These are phyloP conservation scores for Aphidius colemani DNA, from an alignment of 2,888 invertebrate species.

Conservation along the genomic window DNA sequence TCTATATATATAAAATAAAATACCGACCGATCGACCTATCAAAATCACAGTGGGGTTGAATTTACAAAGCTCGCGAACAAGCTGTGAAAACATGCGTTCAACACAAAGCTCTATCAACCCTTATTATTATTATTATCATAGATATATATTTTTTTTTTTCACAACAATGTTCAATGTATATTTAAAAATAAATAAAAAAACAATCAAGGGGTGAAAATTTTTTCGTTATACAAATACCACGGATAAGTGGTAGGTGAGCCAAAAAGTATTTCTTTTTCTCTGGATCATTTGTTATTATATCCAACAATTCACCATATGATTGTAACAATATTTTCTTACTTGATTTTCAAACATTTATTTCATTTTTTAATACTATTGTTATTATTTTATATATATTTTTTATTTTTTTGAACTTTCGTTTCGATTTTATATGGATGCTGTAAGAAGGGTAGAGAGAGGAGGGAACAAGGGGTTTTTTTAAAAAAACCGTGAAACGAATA, in stretches of 20 bases:
- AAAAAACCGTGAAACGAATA: slow-evolving; percentile 54
- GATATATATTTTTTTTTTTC: slow-evolving; percentile 8
- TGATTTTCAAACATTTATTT: slow-evolving; percentile 18
- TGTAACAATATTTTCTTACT: slow-evolving; percentile 1
- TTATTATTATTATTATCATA: not conserved
- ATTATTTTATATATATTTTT: slow-evolving; percentile 44
- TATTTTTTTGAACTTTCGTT: slow-evolving; percentile 31
- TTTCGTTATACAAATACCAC: too few species aligned
- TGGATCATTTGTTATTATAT: too few species aligned
- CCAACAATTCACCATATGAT: too few species aligned
- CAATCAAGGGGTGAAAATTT: not conserved
- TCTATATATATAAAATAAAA: too few species aligned
- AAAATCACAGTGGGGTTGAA: slow-evolving; percentile 27
- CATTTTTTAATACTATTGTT: slow-evolving; percentile 32
- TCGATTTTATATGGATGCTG: slow-evolving; percentile 39
- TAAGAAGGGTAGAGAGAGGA: too few species aligned
- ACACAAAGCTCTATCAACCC: not conserved
- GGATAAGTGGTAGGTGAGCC: too few species aligned
- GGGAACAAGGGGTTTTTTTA: too few species aligned
- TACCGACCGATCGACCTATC: too few species aligned
- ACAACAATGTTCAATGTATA: slow-evolving; percentile 1
- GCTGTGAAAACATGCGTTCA: slow-evolving; percentile 35
- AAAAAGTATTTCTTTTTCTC: too few species aligned
- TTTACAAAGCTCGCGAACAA: slow-evolving; percentile 25
- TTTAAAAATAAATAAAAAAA: slow-evolving; percentile 2